A percentile compares a stretch with the other conserved stretches of the same genome.
phyloP scores from a whole-genome alignment of 2,797 vertebrate species.

The Anomalospiza imberbis region DNA sequence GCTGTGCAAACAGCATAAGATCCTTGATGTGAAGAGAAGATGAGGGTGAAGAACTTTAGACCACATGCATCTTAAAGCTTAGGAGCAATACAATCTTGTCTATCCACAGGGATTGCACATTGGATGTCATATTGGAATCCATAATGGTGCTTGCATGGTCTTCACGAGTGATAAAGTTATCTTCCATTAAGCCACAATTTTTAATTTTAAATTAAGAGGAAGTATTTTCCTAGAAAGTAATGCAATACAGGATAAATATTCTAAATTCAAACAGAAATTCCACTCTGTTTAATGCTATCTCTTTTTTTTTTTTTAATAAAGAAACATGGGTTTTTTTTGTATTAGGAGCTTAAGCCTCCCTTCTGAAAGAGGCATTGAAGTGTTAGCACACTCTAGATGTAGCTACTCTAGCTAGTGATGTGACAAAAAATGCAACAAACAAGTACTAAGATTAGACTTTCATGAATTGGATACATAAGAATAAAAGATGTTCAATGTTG shows the following conservation, averaged over 20 bases:
- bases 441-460: background rate
- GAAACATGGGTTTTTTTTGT: background rate
- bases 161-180: background rate
- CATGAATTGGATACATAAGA: background rate
- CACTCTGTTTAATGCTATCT: rapidly evolving
- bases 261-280: background rate
- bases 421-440: background rate
- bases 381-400: background rate
- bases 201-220: background rate
- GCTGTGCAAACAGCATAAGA: background rate
- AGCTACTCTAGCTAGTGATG: background rate
- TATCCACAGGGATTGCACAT: rapidly evolving
- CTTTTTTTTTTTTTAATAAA: background rate
- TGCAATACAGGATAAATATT: background rate
- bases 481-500: background rate
- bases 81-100: background rate
- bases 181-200: background rate
- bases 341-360: background rate
- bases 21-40: background rate
- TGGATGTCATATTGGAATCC: background rate
- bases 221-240: background rate
- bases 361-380: background rate
- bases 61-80: background rate
- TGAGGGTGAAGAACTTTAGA: background rate
- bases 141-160: background rate